Percentiles rank a stretch among this genome's conserved stretches.
Conservation (phyloP, 1,140 invertebrate species). For the Periplaneta americana region DNA sequence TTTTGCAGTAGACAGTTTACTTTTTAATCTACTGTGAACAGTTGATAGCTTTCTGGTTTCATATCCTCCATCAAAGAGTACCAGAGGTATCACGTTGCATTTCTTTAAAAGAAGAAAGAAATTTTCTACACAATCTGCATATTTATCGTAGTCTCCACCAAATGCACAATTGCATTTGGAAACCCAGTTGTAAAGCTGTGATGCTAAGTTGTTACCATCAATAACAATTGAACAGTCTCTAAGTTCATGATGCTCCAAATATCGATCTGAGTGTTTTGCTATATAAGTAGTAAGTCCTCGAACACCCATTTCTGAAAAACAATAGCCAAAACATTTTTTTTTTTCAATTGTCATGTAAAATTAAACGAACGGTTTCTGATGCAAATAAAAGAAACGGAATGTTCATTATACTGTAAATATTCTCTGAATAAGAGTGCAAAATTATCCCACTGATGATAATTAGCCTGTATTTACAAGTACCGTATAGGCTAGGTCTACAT, state of each 20-base stretch:
- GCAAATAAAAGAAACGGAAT: too few species aligned
- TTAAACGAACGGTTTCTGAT: too few species aligned
- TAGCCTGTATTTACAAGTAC: too few species aligned
- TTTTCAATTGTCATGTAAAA: too few species aligned
- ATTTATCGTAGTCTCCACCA: constrained; percentile 83
- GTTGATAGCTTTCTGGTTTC: constrained; percentile 73
- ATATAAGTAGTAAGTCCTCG: constrained; percentile 76
- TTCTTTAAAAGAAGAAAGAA: constrained; percentile 67
- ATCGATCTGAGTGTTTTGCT: constrained; percentile 54
- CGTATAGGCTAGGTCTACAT: too few species aligned
- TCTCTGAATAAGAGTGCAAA: too few species aligned
- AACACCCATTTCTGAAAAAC: constrained; percentile 65
- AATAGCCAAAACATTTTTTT: too few species aligned
- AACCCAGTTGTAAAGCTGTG: constrained; percentile 61
- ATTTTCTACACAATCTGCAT: constrained; percentile 48
- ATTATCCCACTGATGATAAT: too few species aligned
- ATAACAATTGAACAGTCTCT: constrained; percentile 68
- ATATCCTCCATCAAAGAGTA: constrained; percentile 79
- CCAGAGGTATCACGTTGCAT: constrained; percentile 69
- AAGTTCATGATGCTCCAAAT: constrained; percentile 56
- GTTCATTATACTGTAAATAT: too few species aligned
- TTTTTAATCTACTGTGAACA: constrained; percentile 50
- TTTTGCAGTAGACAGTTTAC: constrained; percentile 48
- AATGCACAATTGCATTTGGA: constrained; percentile 61
- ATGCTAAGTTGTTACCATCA: constrained; percentile 74